phyloP scores from a whole-genome alignment of 2,113 vertebrate species.

The Irena cyanogastra region DNA sequence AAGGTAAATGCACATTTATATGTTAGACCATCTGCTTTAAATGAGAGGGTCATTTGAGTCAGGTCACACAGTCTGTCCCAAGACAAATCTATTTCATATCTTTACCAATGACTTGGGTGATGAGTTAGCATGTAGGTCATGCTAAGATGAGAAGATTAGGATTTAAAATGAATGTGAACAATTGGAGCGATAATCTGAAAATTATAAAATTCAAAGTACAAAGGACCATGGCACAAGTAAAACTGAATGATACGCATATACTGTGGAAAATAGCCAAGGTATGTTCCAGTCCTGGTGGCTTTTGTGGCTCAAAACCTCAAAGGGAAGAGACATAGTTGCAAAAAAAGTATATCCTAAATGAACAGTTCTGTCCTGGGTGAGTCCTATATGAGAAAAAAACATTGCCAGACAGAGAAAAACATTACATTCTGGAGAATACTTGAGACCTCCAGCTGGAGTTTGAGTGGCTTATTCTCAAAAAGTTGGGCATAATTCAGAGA shows the following conservation, averaged over 20 bases:
- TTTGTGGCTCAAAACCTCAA: not conserved
- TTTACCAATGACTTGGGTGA: not conserved
- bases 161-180: not conserved
- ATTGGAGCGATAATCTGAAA: not conserved
- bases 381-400: not conserved
- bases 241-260: not conserved
- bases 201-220: not conserved
- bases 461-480: not conserved
- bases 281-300: rapidly evolving
- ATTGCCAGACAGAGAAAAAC: not conserved
- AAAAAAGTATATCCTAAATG: not conserved
- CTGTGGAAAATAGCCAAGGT: not conserved
- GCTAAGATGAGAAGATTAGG: not conserved
- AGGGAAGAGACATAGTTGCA: not conserved
- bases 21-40: not conserved
- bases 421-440: not conserved
- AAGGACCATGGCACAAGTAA: not conserved
- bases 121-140: not conserved
- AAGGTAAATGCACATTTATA: not conserved
- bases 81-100: not conserved
- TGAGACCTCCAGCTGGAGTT: not conserved
- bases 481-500: not conserved
- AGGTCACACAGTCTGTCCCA: not conserved
- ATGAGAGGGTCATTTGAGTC: not conserved
- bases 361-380: not conserved